phyloP scores from a whole-genome alignment of 2,888 invertebrate species.

The Furcula furcula region DNA sequence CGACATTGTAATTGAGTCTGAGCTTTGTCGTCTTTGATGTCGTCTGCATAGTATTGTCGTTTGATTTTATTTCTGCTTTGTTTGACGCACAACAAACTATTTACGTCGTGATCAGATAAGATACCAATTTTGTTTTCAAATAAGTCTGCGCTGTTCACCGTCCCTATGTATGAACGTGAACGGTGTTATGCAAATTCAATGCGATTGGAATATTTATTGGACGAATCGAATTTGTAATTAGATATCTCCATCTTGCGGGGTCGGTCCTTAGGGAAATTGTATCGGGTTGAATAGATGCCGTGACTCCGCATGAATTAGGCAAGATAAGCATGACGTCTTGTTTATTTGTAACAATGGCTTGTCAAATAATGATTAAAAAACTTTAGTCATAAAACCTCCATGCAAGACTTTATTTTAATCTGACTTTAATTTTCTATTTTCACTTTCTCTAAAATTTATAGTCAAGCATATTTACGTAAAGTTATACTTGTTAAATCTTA shows the following conservation, averaged over 20 bases:
- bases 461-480: no score
- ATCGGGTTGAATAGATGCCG: slow-evolving; percentile 52
- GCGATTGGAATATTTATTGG: slow-evolving; percentile 74
- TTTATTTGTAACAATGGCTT: slow-evolving; percentile 22
- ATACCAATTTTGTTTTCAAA: slow-evolving; percentile 26
- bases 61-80: slow-evolving; percentile 47
- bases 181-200: slow-evolving; percentile 58
- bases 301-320: slow-evolving; percentile 54
- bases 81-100: slow-evolving; percentile 35
- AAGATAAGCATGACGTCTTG: slow-evolving; percentile 25
- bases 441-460: no score
- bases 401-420: no score
- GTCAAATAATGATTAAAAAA: no score
- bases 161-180: slow-evolving; percentile 16
- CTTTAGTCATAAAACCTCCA: no score
- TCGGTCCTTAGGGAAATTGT: slow-evolving; percentile 66
- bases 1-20: slow-evolving; percentile 65
- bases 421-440: no score
- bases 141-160: slow-evolving; percentile 4
- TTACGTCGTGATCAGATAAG: slow-evolving; percentile 36
- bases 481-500: not conserved
- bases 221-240: slow-evolving; percentile 74
- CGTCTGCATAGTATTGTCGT: slow-evolving; percentile 52
- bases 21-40: slow-evolving; percentile 69
- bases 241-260: slow-evolving; percentile 55